Evolutionary conservation across 2,888 invertebrate species (phyloP).

Genomic region (Abrostola tripartita): DNA sequence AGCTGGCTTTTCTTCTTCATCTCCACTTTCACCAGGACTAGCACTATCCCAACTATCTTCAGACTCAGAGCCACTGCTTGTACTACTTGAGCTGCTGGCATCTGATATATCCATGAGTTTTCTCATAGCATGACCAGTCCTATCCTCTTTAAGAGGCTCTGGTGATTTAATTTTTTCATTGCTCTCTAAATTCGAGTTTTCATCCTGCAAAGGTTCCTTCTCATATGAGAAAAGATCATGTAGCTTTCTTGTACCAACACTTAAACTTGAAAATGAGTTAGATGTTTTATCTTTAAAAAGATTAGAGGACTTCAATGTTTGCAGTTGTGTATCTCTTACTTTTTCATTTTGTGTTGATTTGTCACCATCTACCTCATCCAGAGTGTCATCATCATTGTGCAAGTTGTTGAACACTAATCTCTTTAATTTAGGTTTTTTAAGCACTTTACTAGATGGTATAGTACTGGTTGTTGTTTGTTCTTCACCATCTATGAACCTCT

Average conservation of each 20-base stretch:
- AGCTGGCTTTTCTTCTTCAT: conserved; percentile 77
- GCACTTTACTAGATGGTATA: conserved; percentile 77
- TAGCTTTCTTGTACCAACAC: conserved; percentile 70
- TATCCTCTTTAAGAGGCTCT: conserved; percentile 78
- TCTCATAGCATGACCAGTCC: conserved; percentile 82
- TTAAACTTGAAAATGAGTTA: conserved; percentile 79
- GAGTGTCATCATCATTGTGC: conserved; percentile 73
- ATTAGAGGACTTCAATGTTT: conserved; percentile 71
- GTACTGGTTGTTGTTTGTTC: conserved; percentile 76
- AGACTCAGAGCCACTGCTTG: conserved; percentile 82
- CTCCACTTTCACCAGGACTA: conserved; percentile 76
- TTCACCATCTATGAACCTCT: conserved; percentile 92
- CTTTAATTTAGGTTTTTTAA: conserved; percentile 85
- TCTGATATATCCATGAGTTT: conserved; percentile 86
- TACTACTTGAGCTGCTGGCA: conserved; percentile 83
- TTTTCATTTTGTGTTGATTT: conserved; percentile 75
- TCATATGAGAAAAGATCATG: conserved; percentile 81
- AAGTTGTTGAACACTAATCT: conserved; percentile 82
- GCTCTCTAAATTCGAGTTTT: conserved; percentile 78
- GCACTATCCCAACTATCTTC: conserved; percentile 85
- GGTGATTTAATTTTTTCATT: conserved; percentile 73
- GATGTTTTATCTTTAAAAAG: conserved; percentile 83
- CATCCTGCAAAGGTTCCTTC: conserved; percentile 81
- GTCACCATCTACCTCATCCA: conserved; percentile 72
- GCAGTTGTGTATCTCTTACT: conserved; percentile 71